phyloP scores from a whole-genome alignment of 1,140 invertebrate genomes.

The Cecropterus lyciades region DNA sequence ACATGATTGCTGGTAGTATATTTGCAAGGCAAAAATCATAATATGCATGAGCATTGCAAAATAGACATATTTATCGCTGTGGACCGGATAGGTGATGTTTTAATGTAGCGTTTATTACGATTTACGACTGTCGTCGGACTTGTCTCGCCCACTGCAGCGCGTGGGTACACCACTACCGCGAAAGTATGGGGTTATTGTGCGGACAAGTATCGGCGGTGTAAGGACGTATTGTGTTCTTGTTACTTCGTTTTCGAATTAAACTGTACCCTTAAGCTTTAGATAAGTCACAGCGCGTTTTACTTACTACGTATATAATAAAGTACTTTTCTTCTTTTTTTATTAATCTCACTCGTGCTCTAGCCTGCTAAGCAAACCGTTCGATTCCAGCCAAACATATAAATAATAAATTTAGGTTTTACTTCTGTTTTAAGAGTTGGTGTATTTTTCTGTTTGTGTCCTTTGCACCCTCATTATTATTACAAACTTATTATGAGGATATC shows the following conservation, averaged over 20 bases:
- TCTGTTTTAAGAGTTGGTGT: too few species aligned
- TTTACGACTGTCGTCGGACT: constrained; percentile 54
- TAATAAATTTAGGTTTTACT: too few species aligned
- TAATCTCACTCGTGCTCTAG: too few species aligned
- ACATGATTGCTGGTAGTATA: constrained; percentile 28
- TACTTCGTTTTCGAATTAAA: constrained; percentile 13
- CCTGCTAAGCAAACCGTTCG: too few species aligned
- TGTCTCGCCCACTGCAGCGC: constrained; percentile 50
- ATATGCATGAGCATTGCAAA: constrained; percentile 47
- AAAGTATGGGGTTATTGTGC: constrained; percentile 38
- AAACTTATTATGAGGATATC: too few species aligned
- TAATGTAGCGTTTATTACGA: constrained; percentile 62
- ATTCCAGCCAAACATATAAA: too few species aligned
- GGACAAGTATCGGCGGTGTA: constrained; percentile 28
- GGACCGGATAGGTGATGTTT: constrained; percentile 53
- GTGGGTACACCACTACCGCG: constrained; percentile 41
- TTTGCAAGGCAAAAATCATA: constrained; percentile 48
- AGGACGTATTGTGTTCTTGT: constrained; percentile 22
- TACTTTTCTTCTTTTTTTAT: background rate
- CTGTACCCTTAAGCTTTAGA: background rate
- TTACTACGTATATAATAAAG: too few species aligned
- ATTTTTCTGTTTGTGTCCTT: too few species aligned
- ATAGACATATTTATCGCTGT: constrained; percentile 46
- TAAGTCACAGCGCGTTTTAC: background rate
- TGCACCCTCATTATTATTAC: too few species aligned